Evolutionary conservation across 2,797 vertebrate species (phyloP).

Genomic region (Spizella passerina): DNA sequence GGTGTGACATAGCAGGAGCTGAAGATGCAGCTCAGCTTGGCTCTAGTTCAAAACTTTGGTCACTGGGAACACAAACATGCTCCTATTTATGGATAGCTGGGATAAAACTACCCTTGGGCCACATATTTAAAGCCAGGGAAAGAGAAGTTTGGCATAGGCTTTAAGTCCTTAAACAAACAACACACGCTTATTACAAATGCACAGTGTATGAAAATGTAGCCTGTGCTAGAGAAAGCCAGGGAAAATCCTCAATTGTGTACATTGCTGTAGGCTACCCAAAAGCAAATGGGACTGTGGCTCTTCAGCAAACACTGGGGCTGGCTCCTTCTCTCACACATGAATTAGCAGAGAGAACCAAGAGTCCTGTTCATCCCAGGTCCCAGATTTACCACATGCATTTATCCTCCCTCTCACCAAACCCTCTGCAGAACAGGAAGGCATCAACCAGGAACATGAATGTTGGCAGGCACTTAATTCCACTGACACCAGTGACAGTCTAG

Average conservation of each 20-base stretch:
- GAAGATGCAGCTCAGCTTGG: fast-evolving
- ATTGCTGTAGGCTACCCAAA: background rate
- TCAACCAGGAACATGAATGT: background rate
- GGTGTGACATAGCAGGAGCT: fast-evolving
- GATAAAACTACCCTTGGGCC: constrained; percentile 9
- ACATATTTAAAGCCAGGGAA: constrained; percentile 10
- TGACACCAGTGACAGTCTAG: background rate
- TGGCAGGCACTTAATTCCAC: background rate
- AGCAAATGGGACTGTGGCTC: background rate
- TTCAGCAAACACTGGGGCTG: background rate
- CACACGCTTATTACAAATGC: background rate
- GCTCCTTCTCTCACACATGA: background rate
- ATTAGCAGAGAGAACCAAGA: background rate
- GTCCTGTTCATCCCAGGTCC: background rate
- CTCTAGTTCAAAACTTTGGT: background rate
- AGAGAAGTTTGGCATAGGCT: background rate
- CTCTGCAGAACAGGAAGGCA: background rate
- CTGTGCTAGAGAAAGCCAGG: background rate
- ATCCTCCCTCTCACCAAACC: background rate
- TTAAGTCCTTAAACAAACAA: constrained; percentile 26
- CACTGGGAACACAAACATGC: background rate
- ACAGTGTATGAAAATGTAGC: background rate
- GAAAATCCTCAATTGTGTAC: constrained; percentile 2
- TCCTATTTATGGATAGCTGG: background rate
- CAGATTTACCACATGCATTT: background rate